Percentiles rank a stretch among this genome's conserved stretches.
These are phyloP conservation scores for Paraescarpia echinospica DNA, from an alignment of 1,140 invertebrate genomes.

Conservation along the genomic window DNA sequence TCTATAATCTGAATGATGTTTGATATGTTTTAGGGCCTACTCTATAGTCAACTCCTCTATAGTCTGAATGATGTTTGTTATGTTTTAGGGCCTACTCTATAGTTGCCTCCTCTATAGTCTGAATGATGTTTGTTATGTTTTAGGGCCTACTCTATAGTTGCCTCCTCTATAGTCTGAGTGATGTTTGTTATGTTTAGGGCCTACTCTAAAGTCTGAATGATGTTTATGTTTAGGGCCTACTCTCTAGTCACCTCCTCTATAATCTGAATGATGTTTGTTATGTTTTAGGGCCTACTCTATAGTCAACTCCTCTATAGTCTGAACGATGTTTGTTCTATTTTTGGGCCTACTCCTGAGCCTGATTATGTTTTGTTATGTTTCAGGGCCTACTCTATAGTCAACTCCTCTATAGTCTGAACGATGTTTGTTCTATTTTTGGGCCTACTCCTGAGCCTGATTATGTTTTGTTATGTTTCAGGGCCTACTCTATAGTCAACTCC, in stretches of 20 bases:
- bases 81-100: conserved; percentile 70
- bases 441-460: too few species aligned
- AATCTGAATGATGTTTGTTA: too few species aligned
- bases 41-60: conserved; percentile 97
- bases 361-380: conserved; percentile 34
- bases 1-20: too few species aligned
- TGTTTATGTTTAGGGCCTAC: conserved; percentile 58
- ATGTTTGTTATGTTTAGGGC: conserved; percentile 45
- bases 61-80: too few species aligned
- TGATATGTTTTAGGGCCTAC: conserved; percentile 58
- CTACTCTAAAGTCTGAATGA: conserved; percentile 86
- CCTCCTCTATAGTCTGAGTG: too few species aligned
- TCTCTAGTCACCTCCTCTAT: conserved; percentile 95
- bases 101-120: conserved; percentile 97
- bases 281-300: conserved; percentile 70
- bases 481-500: conserved; percentile 90
- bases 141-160: conserved; percentile 81
- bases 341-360: conserved; percentile 69
- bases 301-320: conserved; percentile 97
- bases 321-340: conserved; percentile 34
- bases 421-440: conserved; percentile 43
- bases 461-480: conserved; percentile 44
- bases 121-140: conserved; percentile 34
- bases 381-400: conserved; percentile 81
- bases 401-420: too few species aligned